Evolutionary conservation across 2,797 vertebrate genomes (phyloP).

Genomic region (Parauchenoglanis ngamensis): DNA sequence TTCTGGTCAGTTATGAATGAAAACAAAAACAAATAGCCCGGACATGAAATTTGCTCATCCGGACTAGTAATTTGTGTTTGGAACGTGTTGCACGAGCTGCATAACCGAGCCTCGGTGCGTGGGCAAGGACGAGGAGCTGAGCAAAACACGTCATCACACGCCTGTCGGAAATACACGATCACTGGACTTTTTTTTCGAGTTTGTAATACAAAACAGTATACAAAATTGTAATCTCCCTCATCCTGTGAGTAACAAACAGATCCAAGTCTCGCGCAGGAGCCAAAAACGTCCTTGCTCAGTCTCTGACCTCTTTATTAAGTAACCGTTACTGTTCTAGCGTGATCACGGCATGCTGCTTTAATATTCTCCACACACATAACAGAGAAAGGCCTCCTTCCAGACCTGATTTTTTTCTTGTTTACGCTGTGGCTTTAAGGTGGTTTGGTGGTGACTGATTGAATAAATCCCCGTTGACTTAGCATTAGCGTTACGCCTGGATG

Average conservation of each 20-base stretch:
- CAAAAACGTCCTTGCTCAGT: not conserved
- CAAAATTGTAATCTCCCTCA: not conserved
- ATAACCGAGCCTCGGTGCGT: conserved; percentile 3
- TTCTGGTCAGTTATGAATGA: not conserved
- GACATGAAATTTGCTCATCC: conserved; percentile 4
- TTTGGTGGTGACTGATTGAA: not conserved
- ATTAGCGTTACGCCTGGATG: not conserved
- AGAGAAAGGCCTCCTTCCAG: not conserved
- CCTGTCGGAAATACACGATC: not conserved
- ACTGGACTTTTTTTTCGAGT: not conserved
- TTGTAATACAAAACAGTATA: not conserved
- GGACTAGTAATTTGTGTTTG: not conserved
- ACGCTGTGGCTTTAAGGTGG: not conserved
- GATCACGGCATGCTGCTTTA: not conserved
- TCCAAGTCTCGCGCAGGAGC: not conserved
- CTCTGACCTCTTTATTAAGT: not conserved
- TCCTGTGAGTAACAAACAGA: too few species aligned
- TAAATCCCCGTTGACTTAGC: conserved; percentile 5
- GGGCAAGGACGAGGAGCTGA: too few species aligned
- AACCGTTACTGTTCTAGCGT: not conserved
- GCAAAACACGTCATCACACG: not conserved
- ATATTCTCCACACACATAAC: not conserved
- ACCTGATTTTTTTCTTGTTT: not conserved
- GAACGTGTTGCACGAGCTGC: not conserved
- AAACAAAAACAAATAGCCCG: conserved; percentile 1